These are phyloP conservation scores for Neogale vison DNA, from an alignment of 2,113 vertebrate genomes.

Conservation along the genomic window DNA sequence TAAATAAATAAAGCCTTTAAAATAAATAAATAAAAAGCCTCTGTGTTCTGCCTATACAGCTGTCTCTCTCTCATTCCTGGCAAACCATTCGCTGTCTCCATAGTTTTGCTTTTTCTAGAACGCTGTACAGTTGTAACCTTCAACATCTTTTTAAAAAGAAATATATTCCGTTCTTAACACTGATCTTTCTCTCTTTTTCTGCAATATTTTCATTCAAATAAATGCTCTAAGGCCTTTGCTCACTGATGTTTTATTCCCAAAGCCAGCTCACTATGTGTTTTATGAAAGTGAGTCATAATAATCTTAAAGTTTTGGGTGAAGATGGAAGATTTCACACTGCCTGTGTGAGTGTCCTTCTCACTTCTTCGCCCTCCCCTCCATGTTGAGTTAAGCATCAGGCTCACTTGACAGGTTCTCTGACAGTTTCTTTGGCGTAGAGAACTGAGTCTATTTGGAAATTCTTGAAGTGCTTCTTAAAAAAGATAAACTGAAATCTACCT, in stretches of 20 bases:
- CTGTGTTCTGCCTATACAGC: neutral
- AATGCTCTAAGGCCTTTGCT: neutral
- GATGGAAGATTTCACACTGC: neutral
- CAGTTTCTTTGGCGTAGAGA: neutral
- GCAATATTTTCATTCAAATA: neutral
- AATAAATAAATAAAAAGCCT: neutral
- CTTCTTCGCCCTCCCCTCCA: fast-evolving
- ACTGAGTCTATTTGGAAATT: neutral
- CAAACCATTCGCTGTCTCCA: neutral
- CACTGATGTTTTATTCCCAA: neutral
- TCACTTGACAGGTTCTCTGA: neutral
- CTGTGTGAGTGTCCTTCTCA: fast-evolving
- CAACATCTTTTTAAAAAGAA: neutral
- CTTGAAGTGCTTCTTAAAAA: neutral
- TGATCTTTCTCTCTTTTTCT: neutral
- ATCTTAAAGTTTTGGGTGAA: neutral
- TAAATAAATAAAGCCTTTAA: too few relatives aligned
- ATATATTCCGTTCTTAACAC: neutral
- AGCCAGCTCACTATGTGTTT: neutral
- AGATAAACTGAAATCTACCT: neutral
- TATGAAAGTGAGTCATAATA: neutral
- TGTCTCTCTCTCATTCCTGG: neutral
- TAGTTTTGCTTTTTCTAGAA: neutral
- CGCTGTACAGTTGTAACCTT: neutral
- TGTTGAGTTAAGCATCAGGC: neutral